Conservation (phyloP, 2,888 invertebrate species). For the Drosophila infuscata region DNA sequence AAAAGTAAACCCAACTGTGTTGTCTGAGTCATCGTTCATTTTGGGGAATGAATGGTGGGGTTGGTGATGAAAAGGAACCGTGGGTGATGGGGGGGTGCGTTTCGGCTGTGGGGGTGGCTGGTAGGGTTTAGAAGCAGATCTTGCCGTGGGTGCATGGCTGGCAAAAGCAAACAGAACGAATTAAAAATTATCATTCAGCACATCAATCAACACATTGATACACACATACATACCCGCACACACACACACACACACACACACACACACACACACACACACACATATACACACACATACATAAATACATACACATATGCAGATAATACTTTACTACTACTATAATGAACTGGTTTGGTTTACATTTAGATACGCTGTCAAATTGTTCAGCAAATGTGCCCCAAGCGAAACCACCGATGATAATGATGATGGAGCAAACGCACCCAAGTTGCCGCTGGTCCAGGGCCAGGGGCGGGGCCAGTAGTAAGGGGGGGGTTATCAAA, state of each 20-base stretch:
- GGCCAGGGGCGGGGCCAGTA: background rate
- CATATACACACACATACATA: constrained; percentile 12
- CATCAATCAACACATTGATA: constrained; percentile 74
- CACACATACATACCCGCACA: constrained; percentile 7
- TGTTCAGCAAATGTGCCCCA: constrained; percentile 48
- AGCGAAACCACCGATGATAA: constrained; percentile 17
- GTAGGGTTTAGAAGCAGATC: background rate
- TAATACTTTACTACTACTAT: background rate
- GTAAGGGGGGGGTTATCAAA: constrained; percentile 19
- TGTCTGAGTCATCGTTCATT: constrained; percentile 57
- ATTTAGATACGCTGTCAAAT: constrained; percentile 47
- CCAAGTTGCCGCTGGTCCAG: background rate
- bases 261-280: constrained; percentile 21
- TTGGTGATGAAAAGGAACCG: background rate
- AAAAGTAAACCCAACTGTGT: constrained; percentile 62
- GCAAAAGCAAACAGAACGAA: constrained; percentile 61
- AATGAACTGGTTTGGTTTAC: constrained; percentile 41
- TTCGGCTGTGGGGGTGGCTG: background rate
- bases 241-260: constrained; percentile 16
- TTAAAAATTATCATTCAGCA: constrained; percentile 77
- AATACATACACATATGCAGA: background rate
- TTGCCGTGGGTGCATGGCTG: constrained; percentile 38
- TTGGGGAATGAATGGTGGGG: background rate
- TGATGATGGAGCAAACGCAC: constrained; percentile 24
- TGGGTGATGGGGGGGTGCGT: background rate